These are phyloP conservation scores for Linnaemya vulpina DNA, from an alignment of 2,888 invertebrate genomes.

Conservation along the genomic window DNA sequence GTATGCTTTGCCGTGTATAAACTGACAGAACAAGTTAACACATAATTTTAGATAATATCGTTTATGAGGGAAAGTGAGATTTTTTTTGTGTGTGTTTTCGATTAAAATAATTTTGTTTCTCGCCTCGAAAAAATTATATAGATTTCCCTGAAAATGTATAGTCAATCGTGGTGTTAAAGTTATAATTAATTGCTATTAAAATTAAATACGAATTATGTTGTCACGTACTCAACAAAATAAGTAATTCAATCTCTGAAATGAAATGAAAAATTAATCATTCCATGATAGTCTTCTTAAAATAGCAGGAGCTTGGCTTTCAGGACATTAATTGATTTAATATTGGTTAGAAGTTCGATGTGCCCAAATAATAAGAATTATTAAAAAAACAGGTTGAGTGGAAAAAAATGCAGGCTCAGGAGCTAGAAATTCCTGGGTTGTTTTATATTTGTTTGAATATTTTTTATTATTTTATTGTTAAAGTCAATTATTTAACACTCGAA, in stretches of 20 bases:
- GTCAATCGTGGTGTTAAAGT: neutral
- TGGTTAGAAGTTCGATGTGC: neutral
- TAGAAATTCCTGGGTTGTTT: too few relatives aligned
- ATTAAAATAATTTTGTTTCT: too few relatives aligned
- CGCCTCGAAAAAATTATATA: too few relatives aligned
- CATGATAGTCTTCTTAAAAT: neutral
- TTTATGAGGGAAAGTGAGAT: too few relatives aligned
- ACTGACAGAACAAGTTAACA: too few relatives aligned
- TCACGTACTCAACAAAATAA: neutral
- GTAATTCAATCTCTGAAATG: neutral
- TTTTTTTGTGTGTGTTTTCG: too few relatives aligned
- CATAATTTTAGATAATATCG: too few relatives aligned
- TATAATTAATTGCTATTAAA: conserved; percentile 3
- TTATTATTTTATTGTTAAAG: too few relatives aligned
- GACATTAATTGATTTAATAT: neutral
- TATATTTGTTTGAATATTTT: too few relatives aligned
- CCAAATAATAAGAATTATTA: neutral
- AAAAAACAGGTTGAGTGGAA: neutral
- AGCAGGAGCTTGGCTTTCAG: neutral
- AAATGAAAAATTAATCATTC: neutral
- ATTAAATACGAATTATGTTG: neutral
- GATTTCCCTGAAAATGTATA: neutral
- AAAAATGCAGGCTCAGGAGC: too few relatives aligned
- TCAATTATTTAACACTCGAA: too few relatives aligned
- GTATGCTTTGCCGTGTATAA: too few relatives aligned